Conservation (phyloP, 1,140 invertebrate species). For the Hydropsyche tenuis region DNA sequence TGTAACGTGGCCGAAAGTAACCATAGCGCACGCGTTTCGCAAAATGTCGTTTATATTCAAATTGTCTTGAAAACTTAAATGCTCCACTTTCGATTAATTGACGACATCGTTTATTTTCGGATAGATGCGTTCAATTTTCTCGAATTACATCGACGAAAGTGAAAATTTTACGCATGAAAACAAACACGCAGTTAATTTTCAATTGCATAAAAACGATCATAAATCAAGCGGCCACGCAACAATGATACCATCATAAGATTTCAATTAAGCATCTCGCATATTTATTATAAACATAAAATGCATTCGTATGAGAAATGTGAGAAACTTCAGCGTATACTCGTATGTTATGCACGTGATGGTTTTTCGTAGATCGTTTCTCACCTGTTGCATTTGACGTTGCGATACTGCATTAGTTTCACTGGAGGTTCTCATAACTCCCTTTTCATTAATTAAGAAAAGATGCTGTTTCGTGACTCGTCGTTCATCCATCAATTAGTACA, state of each 20-base stretch:
- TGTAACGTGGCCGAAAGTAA: neutral
- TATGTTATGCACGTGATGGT: neutral
- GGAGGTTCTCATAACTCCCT: slow-evolving; percentile 2
- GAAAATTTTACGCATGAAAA: neutral
- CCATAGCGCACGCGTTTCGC: neutral
- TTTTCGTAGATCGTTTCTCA: slow-evolving; percentile 1
- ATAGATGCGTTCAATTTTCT: neutral
- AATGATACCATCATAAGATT: too few species aligned
- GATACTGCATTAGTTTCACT: neutral
- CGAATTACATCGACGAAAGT: neutral
- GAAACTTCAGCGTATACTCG: too few species aligned
- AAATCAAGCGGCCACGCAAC: too few species aligned
- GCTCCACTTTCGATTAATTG: neutral
- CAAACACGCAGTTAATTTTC: too few species aligned
- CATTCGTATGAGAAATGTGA: too few species aligned
- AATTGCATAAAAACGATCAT: too few species aligned
- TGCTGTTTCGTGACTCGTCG: slow-evolving; percentile 35
- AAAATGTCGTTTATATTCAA: neutral
- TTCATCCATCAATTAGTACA: slow-evolving; percentile 45
- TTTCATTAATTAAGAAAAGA: slow-evolving; percentile 40
- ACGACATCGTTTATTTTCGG: neutral
- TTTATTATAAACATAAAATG: too few species aligned
- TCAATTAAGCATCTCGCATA: too few species aligned
- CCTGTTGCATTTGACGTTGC: neutral
- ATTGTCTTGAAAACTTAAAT: neutral